A percentile compares a stretch with the other conserved stretches of the same genome.
phyloP scores from a whole-genome alignment of 2,113 vertebrate genomes.

The Aphelocoma coerulescens region DNA sequence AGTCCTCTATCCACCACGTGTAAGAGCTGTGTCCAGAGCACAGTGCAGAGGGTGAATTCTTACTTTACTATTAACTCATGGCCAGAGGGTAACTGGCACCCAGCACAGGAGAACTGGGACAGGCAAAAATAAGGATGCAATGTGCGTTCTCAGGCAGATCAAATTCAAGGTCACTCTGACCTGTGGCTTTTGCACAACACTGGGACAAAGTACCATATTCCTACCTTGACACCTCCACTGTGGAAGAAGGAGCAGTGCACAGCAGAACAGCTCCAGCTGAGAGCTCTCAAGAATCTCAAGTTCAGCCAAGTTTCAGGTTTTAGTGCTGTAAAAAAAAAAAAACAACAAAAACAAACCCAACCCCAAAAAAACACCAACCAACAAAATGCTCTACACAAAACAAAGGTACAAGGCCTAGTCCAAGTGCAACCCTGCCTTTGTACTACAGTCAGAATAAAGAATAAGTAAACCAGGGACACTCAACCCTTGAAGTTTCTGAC shows the following conservation, averaged over 20 bases:
- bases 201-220: background rate
- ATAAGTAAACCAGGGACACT: background rate
- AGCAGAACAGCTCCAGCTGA: background rate
- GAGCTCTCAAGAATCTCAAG: background rate
- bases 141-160: background rate
- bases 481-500: background rate
- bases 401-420: background rate
- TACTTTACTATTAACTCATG: background rate
- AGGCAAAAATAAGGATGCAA: background rate
- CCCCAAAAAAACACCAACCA: background rate
- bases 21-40: background rate
- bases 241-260: background rate
- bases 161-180: background rate
- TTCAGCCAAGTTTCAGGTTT: background rate
- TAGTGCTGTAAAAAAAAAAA: background rate
- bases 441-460: background rate
- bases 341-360: no score
- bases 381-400: background rate
- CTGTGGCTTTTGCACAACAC: background rate
- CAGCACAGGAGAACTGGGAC: background rate
- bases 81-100: background rate
- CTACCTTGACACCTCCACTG: background rate
- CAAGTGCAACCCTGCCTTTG: background rate
- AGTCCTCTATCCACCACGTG: rapidly evolving
- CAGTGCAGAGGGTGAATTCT: background rate